A percentile compares a stretch with the other conserved stretches of the same genome.
Conservation (phyloP, 2,113 vertebrate genomes). For the Hippocampus comes region DNA sequence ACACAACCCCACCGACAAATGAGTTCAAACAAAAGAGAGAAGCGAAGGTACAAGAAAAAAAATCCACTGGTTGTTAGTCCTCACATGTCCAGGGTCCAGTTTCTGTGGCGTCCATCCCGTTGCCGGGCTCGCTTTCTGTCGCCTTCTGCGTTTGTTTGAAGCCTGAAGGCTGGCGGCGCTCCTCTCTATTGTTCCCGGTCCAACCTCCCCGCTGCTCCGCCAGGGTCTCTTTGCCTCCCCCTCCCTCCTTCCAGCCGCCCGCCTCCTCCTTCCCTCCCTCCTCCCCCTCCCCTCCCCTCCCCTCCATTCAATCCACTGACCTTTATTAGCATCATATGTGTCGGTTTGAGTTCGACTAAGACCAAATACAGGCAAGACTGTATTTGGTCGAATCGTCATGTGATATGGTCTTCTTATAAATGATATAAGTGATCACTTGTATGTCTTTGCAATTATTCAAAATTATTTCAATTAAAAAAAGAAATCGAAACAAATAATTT, state of each 20-base stretch:
- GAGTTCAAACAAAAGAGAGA: constrained; percentile 4
- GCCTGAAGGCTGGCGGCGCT: constrained; percentile 49
- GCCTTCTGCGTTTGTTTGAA: constrained; percentile 37
- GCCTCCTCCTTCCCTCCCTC: constrained; percentile 1
- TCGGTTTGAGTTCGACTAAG: background rate
- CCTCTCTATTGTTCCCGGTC: constrained; percentile 69
- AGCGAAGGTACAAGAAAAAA: background rate
- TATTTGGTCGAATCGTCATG: too few species aligned
- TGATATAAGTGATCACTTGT: too few species aligned
- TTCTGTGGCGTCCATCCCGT: constrained; percentile 32
- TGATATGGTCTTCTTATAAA: too few species aligned
- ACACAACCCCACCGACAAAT: constrained; percentile 47
- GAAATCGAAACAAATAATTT: too few species aligned
- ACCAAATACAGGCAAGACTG: background rate
- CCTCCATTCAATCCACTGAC: constrained; percentile 25
- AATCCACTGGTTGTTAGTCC: constrained; percentile 18
- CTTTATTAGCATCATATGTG: constrained; percentile 21
- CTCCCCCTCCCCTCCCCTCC: background rate
- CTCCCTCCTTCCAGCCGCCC: constrained; percentile 7
- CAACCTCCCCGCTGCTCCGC: constrained; percentile 56
- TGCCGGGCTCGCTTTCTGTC: constrained; percentile 17
- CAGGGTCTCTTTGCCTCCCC: constrained; percentile 55
- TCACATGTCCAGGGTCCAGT: constrained; percentile 42
- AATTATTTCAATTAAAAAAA: too few species aligned
- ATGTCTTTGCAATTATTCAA: too few species aligned